Evolutionary conservation across 2,797 vertebrate species (phyloP), one percentile per base, ranked within the genome.

Genomic region (Melanotaenia boesemani): DNA sequence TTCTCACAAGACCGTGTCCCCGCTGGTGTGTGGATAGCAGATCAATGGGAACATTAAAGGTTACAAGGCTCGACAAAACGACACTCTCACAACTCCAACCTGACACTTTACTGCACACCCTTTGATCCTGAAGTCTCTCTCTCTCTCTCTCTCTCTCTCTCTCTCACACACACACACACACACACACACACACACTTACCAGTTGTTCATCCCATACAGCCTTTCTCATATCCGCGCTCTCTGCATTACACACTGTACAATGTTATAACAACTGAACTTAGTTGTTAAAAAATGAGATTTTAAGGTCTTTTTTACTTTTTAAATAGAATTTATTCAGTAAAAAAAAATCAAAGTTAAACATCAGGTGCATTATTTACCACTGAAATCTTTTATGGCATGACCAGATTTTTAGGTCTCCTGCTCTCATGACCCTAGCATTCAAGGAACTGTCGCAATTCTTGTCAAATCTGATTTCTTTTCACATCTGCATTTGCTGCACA

Each of bases 1-100:
- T 63, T 59, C 72, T 75, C 63, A 61, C 39, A 15, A 11, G 62
- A 70, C 82, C 67, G 69, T 82, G 83, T 89, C 85, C 84, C 81
- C 79, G 84, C 81, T 82, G 73, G 82, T 89, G 77, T 85, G 84
- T 86, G 82, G 83, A 89, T 86, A 82, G 82, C 86, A 92, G 89
- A 90, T 92, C 89, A 92, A 87, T 91, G 76, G 77, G 67, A 89
- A 88, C 85, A 89, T 91, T 90, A 90, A 91, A 92, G 88, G 89
- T 91, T 91, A 90, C 86, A 90, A 89, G 83, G 58, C 80, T 84
- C 55, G 52, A 86, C 87, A 90, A 88, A 91, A 88, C 74, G 79
- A 82, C 82, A 84, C 82, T 70, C 87, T 90, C 86, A 84, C 72
- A 81, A 83, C 70, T 82, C 70, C 75, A 79, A 77, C 83, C 70